A percentile compares a stretch with the other conserved stretches of the same genome.
phyloP scores from a whole-genome alignment of 2,113 vertebrate genomes.

The Potamarius usumacintae region DNA sequence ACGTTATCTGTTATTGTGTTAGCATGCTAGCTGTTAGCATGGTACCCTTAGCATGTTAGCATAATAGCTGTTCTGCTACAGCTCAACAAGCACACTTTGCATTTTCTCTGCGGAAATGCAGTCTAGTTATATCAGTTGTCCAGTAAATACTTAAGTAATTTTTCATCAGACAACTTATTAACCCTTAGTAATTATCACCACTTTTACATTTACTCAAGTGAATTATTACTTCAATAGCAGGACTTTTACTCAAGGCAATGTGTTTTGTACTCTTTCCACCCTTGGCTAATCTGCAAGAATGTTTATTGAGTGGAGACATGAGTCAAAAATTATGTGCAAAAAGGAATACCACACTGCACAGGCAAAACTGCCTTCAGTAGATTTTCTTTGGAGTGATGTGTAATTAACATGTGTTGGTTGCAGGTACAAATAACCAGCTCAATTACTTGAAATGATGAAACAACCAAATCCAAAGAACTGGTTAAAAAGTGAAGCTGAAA shows the following conservation, averaged over 20 bases:
- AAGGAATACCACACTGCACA: background rate
- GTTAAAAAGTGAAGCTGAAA: conserved; percentile 52
- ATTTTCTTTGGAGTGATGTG: background rate
- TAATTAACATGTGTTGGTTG: background rate
- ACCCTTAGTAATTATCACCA: background rate
- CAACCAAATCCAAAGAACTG: conserved; percentile 14
- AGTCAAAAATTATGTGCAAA: background rate
- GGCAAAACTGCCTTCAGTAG: background rate
- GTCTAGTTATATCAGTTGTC: background rate
- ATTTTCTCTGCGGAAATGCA: no score
- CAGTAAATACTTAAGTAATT: background rate
- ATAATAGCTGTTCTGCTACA: no score
- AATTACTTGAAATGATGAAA: background rate
- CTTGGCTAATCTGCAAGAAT: background rate
- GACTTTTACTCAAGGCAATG: background rate
- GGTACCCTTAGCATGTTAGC: no score
- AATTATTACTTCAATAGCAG: background rate
- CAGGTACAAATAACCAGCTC: background rate
- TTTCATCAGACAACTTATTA: background rate
- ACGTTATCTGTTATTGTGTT: no score
- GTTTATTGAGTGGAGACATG: background rate
- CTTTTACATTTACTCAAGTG: background rate
- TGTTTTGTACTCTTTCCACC: background rate
- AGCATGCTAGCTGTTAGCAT: no score
- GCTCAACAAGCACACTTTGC: no score